Conservation (phyloP, 2,113 vertebrate genomes). For the Cepphus grylle region DNA sequence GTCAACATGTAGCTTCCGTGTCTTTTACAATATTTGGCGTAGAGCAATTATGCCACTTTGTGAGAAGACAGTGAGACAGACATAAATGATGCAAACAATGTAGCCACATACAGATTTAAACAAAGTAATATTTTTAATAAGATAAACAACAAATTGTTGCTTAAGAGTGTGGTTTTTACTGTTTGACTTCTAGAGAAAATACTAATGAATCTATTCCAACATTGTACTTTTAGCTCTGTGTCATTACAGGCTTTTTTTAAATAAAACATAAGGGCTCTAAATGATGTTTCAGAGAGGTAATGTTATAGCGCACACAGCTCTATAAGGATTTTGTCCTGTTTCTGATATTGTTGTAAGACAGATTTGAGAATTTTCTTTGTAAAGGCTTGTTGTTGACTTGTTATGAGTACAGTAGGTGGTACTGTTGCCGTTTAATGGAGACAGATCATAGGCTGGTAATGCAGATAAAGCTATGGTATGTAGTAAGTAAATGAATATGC, state of each 20-base stretch:
- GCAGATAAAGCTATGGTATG: background rate
- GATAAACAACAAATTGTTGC: background rate
- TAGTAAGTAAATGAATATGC: background rate
- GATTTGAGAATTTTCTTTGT: background rate
- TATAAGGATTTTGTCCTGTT: background rate
- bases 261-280: background rate
- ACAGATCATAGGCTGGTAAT: background rate
- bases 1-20: background rate
- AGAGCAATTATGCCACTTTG: background rate
- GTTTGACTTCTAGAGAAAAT: background rate
- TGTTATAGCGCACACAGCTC: background rate
- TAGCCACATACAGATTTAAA: background rate
- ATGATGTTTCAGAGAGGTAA: background rate
- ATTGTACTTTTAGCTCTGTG: background rate
- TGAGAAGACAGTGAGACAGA: background rate
- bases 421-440: slow-evolving; percentile 56
- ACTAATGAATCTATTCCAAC: background rate
- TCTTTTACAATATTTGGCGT: background rate
- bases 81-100: background rate
- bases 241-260: background rate
- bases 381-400: background rate
- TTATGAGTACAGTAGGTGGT: slow-evolving; percentile 65
- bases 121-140: background rate
- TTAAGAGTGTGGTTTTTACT: background rate
- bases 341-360: background rate